These are phyloP conservation scores for Lichenostomus cassidix DNA, from an alignment of 2,113 vertebrate genomes.

Conservation along the genomic window DNA sequence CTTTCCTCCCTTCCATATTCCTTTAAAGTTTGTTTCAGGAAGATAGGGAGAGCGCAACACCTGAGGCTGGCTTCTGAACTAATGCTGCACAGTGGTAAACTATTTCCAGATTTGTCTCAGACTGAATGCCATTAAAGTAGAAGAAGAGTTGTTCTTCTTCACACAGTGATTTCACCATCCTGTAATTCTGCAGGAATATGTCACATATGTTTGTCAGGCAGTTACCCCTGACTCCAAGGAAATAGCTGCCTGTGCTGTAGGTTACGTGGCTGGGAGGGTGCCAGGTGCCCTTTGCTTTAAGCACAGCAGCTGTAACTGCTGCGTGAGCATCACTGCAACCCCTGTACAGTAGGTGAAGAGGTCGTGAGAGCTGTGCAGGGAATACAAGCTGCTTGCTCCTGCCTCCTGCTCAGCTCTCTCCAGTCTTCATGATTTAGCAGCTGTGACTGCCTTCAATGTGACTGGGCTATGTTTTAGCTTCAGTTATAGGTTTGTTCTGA, in stretches of 20 bases:
- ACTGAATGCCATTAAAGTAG: neutral
- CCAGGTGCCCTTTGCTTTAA: neutral
- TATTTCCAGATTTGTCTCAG: neutral
- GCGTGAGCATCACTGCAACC: neutral
- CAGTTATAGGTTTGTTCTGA: neutral
- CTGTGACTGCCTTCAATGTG: neutral
- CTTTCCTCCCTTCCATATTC: neutral
- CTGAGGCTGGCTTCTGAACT: neutral
- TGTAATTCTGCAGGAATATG: neutral
- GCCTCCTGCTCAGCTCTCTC: neutral
- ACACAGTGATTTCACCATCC: accelerated
- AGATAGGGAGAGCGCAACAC: accelerated
- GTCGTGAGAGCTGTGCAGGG: neutral
- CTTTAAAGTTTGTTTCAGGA: neutral
- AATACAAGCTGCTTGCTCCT: neutral
- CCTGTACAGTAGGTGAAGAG: neutral
- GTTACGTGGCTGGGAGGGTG: neutral
- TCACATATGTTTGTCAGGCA: neutral
- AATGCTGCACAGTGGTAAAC: neutral
- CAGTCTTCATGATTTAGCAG: neutral
- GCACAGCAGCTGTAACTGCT: neutral
- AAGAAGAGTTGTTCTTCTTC: neutral
- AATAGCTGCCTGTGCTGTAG: neutral
- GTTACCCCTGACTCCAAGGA: neutral
- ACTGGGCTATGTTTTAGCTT: neutral